Percentiles rank a stretch among this genome's conserved stretches.
Conservation (phyloP, 2,113 vertebrate genomes). For the Carlito syrichta region DNA sequence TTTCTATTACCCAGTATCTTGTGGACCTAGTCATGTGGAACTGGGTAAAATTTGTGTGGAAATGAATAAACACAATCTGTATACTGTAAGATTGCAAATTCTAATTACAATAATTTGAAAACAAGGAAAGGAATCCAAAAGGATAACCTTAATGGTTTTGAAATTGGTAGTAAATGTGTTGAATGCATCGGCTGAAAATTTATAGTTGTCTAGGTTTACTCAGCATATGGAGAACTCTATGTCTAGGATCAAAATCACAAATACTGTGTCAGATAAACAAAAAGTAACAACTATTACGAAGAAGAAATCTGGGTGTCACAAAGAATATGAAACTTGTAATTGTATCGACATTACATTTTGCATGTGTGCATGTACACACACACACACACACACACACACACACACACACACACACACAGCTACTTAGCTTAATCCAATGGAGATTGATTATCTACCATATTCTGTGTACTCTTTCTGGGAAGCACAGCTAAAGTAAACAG, state of each 20-base stretch:
- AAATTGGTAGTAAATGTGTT: not conserved
- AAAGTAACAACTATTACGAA: not conserved
- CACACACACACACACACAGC: not conserved
- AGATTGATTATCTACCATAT: not conserved
- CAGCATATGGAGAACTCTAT: not conserved
- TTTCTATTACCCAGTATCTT: slow-evolving; percentile 39
- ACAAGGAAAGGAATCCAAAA: not conserved
- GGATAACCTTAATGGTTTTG: not conserved
- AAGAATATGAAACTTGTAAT: not conserved
- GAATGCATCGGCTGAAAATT: not conserved
- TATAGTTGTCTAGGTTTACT: not conserved
- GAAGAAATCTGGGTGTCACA: not conserved
- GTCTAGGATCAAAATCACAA: not conserved
- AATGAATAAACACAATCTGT: slow-evolving; percentile 55
- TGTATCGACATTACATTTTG: not conserved
- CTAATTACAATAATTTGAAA: slow-evolving; percentile 49
- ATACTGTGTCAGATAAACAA: not conserved
- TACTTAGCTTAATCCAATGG: not conserved
- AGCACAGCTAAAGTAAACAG: not conserved
- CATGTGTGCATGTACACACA: no score
- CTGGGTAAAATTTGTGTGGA: slow-evolving; percentile 45
- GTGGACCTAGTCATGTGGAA: slow-evolving; percentile 42
- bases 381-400: no score
- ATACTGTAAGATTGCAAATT: not conserved
- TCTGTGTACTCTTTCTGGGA: not conserved